Conservation (phyloP, 2,113 vertebrate species). For the Mobula birostris region DNA sequence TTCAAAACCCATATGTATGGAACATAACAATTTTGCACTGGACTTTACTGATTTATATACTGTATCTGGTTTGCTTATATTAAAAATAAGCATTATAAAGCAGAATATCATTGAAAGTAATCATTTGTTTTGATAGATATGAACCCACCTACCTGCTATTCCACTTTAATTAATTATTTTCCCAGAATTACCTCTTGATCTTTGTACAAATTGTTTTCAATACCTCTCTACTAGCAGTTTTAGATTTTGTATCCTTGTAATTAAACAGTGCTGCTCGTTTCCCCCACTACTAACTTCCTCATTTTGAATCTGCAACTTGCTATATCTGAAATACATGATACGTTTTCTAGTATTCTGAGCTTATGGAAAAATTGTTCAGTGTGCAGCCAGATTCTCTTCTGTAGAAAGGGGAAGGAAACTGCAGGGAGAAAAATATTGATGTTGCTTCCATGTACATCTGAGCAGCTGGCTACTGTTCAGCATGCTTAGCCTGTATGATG, state of each 20-base stretch:
- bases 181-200: neutral
- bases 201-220: neutral
- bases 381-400: neutral
- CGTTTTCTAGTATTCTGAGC: neutral
- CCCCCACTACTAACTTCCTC: neutral
- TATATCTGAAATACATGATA: neutral
- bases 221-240: neutral
- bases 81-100: neutral
- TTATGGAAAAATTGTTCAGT: neutral
- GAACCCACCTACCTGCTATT: neutral
- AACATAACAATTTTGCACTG: neutral
- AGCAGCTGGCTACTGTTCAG: neutral
- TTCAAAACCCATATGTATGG: neutral
- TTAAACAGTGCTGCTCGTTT: neutral
- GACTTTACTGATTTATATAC: neutral
- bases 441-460: neutral
- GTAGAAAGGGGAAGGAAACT: conserved; percentile 12
- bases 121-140: neutral
- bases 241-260: neutral
- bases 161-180: neutral
- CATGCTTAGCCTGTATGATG: neutral
- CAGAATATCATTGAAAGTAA: no score
- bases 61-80: neutral
- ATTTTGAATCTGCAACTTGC: neutral
- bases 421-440: neutral